phyloP scores from a whole-genome alignment of 2,797 vertebrate species.

The Philypnodon macrostomus region DNA sequence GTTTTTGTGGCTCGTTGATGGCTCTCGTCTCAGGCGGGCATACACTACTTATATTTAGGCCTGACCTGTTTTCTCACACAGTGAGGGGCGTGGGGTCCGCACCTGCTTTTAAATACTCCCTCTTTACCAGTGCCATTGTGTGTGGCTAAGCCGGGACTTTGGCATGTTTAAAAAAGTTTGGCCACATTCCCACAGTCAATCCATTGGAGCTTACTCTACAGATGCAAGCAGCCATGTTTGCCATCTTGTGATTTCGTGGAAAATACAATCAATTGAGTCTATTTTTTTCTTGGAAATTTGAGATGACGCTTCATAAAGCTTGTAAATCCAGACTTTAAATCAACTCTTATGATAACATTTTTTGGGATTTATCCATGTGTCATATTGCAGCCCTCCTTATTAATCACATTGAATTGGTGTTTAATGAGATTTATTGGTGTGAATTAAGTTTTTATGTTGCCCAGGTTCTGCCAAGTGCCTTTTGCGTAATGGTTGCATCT shows the following conservation, averaged over 20 bases:
- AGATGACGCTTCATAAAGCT: slow-evolving; percentile 19
- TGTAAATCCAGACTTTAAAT: background rate
- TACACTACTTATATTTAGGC: slow-evolving; percentile 79
- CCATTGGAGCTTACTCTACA: slow-evolving; percentile 23
- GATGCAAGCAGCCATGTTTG: slow-evolving; percentile 9
- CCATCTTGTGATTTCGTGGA: slow-evolving; percentile 31
- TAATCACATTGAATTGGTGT: slow-evolving; percentile 7
- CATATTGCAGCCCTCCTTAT: background rate
- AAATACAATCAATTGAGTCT: slow-evolving; percentile 31
- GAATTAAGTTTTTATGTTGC: background rate
- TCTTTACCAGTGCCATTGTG: slow-evolving; percentile 40
- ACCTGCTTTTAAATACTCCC: slow-evolving; percentile 49
- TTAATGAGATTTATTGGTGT: background rate
- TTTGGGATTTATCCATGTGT: slow-evolving; percentile 4
- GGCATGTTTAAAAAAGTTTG: slow-evolving; percentile 41
- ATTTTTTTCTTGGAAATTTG: slow-evolving; percentile 37
- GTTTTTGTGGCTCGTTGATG: slow-evolving; percentile 9
- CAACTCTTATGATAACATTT: slow-evolving; percentile 8
- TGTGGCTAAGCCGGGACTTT: slow-evolving; percentile 48
- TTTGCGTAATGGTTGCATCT: background rate
- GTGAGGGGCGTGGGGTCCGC: slow-evolving; percentile 11
- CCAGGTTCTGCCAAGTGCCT: background rate
- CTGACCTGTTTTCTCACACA: slow-evolving; percentile 74
- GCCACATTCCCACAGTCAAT: slow-evolving; percentile 30
- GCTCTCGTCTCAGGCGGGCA: slow-evolving; percentile 10